Evolutionary conservation across 2,113 vertebrate genomes (phyloP), one percentile per base, ranked within the genome.

Genomic region (Siniperca chuatsi): DNA sequence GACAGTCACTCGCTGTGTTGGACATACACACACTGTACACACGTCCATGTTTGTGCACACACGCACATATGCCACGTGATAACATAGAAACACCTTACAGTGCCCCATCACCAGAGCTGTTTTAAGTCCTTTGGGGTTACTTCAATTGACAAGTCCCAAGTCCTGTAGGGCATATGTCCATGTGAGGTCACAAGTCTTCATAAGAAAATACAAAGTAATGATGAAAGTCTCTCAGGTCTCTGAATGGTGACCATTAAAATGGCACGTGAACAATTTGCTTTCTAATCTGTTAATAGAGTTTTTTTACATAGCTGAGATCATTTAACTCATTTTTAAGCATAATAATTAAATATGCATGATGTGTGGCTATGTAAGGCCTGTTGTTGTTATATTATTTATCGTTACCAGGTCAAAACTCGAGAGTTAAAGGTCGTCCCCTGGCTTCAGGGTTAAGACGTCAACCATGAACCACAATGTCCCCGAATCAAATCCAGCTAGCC

Each of bases 1-100:
- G 92, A 78, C 80, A 87, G 81, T 73, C 87, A 67, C 90, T 85
- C 83, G 48, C 89, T 84, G 89, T 65, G 85, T 75, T 13, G 55
- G 68, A 83, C 81, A 75, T 69, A 86, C 82, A 66, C 77, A 55
- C 42, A 79, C 61, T 72, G 67, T 70, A 62, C 48, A 58, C 40
- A 77, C n/a, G 33, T 48, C 37, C 33, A 40, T 20, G 29, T 75
- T 33, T 73, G 0, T 35, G 79, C 11, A 46, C 62, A 25, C n/a
- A n/a, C 72, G 48, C 48, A 48, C 33, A 61, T 33, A 58, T 37
- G 11, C 16, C 79, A 81, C n/a, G 48, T 54, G 55, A 84, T 21
- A 46, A 83, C 77, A 77, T 42, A 61, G 60, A 82, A 82, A 79
- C 81, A 75, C 61, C 64, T 20, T 57, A 9, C 55, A 58, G 61